Evolutionary conservation across 2,113 vertebrate species (phyloP), one percentile per base, ranked within the genome.

Genomic region (Balaeniceps rex): DNA sequence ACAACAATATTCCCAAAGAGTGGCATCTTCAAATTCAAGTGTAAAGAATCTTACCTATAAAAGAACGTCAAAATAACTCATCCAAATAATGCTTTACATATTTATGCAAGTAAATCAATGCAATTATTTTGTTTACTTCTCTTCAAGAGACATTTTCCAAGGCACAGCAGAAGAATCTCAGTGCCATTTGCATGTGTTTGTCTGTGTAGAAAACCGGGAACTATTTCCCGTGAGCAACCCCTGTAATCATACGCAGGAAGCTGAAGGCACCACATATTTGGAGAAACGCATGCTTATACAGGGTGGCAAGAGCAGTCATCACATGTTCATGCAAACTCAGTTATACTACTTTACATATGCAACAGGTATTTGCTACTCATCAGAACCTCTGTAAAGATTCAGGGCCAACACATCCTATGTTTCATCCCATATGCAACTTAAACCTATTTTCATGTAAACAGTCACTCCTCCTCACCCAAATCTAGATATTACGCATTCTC

Each of bases 1-100:
- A 99, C 98, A 40, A 99, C 74, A 31, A 99, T 97, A 75, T 98
- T 98, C 11, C 99, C 99, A 25, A 98, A 98, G 19, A 98, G 75
- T 0, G 99, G 98, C 99, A 99, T 99, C 96, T 96, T 98, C 34
- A 5, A n/a, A 52, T 96, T 98, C 34, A 5, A n/a, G 46, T 1
- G 8, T 42, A 29, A 84, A 21, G 34, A 77, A n/a, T n/a, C 76
- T 87, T 80, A 97, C 89, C 94, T 95, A 36, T 0, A 85, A 61
- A 38, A 64, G 25, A 76, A 55, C 0, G 3, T 3, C 25, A 74
- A 8, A 28, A 23, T 68, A 60, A 75, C 14, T 57, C 33, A 40
- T 12, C 8, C 19, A 29, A 38, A 40, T 9, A 28, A 38, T 0
- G 1, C 9, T 33, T 58, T 34, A 29, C 1, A 1, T 4, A 19